Evolutionary conservation across 2,797 vertebrate species (phyloP).

Genomic region (Poeciliopsis presidionis): DNA sequence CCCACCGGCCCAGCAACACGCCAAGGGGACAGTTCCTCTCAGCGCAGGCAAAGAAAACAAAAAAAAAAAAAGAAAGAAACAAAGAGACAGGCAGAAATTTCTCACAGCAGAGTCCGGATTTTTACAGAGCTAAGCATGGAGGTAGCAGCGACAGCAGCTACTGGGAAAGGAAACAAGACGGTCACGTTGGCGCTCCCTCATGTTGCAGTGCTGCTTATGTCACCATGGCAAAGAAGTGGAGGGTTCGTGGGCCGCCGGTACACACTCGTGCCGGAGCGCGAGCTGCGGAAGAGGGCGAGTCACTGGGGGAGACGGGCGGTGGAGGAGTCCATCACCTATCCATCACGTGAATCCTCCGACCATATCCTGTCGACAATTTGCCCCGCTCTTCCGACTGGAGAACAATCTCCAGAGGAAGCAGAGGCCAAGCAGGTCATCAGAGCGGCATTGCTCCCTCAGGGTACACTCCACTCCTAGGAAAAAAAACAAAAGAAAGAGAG

Average conservation of each 20-base stretch:
- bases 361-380: constrained; percentile 37
- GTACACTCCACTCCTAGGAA: constrained; percentile 52
- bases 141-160: constrained; percentile 67
- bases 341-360: constrained; percentile 64
- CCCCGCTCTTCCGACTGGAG: constrained; percentile 48
- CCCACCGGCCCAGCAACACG: constrained; percentile 64
- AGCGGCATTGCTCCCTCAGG: constrained; percentile 55
- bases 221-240: constrained; percentile 84
- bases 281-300: constrained; percentile 50
- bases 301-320: constrained; percentile 67
- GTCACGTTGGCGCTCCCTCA: constrained; percentile 76
- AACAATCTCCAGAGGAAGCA: constrained; percentile 63
- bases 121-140: constrained; percentile 31
- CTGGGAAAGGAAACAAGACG: constrained; percentile 70
- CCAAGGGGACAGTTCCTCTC: constrained; percentile 60
- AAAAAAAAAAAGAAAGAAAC: neutral
- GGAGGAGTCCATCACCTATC: constrained; percentile 75
- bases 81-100: constrained; percentile 15
- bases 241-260: constrained; percentile 63
- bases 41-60: constrained; percentile 29
- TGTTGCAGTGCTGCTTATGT: constrained; percentile 79
- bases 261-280: constrained; percentile 63
- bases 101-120: constrained; percentile 50
- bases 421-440: constrained; percentile 70
- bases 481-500: constrained; percentile 15